These are phyloP conservation scores for Drosophila ohnishii DNA, from an alignment of 1,140 invertebrate genomes.

Conservation along the genomic window DNA sequence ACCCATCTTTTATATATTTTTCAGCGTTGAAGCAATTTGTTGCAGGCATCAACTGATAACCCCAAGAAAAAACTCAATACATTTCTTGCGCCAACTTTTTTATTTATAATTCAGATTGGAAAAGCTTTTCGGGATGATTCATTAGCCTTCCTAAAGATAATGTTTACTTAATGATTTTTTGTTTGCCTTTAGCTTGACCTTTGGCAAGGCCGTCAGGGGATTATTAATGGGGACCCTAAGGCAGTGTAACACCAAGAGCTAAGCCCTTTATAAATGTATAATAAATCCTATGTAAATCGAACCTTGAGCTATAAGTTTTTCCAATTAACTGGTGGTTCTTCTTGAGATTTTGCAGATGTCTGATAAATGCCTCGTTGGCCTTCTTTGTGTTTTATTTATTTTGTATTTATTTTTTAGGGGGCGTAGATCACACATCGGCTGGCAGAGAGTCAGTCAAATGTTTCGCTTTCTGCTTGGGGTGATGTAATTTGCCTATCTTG, in stretches of 20 bases:
- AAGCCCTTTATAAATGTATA: slow-evolving; percentile 9
- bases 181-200: slow-evolving; percentile 30
- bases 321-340: slow-evolving; percentile 32
- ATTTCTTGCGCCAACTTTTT: neutral
- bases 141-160: slow-evolving; percentile 14
- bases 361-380: slow-evolving; percentile 31
- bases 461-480: slow-evolving; percentile 48
- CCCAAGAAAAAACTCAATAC: neutral
- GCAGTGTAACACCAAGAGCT: slow-evolving; percentile 17
- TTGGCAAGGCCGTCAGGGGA: slow-evolving; percentile 24
- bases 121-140: slow-evolving; percentile 20
- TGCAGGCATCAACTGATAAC: slow-evolving; percentile 35
- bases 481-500: slow-evolving; percentile 67
- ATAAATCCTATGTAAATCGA: slow-evolving; percentile 42
- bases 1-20: neutral
- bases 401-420: slow-evolving; percentile 15
- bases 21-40: slow-evolving; percentile 19
- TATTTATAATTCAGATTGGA: slow-evolving; percentile 21
- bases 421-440: slow-evolving; percentile 38
- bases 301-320: slow-evolving; percentile 27
- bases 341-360: slow-evolving; percentile 65
- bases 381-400: slow-evolving; percentile 23
- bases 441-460: slow-evolving; percentile 45
- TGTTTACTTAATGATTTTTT: slow-evolving; percentile 32
- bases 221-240: slow-evolving; percentile 44